Evolutionary conservation across 2,888 invertebrate genomes (phyloP), one percentile per base, ranked within the genome.

Genomic region (Cheilosia urbana): DNA sequence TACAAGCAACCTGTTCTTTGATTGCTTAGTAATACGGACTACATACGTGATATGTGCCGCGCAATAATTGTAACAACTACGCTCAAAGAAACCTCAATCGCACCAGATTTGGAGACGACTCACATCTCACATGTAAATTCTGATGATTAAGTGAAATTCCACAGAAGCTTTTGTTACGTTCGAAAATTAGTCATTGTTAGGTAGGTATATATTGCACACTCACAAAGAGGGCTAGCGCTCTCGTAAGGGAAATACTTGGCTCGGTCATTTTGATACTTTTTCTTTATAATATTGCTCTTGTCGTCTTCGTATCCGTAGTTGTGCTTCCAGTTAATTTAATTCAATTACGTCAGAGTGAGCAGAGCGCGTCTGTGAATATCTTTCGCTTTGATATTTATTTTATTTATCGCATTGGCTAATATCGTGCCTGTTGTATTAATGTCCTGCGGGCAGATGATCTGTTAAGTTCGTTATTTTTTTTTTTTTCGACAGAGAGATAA

Each of bases 81-180:
- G 42, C 17, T 24, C 2, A 2, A n/a, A 45, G 17, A 17, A 17
- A 45, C 15, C 66, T 42, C 21, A 45, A 49, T 11, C 24, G 21
- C 21, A 37, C 37, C 42, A 13, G 34, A 13, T 21, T 30, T 45
- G 30, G 49, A 57, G 40, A 71, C 30, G 30, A 17, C 24, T 11
- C 58, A 13, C 19, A 37, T 7, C 49, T 37, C 57, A 55, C 19
- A 76, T 76, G 72, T 77, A 57, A 62, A 62, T 30, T 72, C 42
- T 57, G 80, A 85, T 85, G 85, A 81, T 81, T 85, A 80, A 85
- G 76, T 68, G 57, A 80, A 85, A 81, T 85, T 81, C 85, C 66
- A 45, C 27, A 57, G 71, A 85, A 77, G 71, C 58, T 69, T 24
- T 53, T 21, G 69, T 58, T 69, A 58, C 69, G 69, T 47, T 66